Base-by-base conservation (phyloP, 1,140 invertebrate species). In the Cardiocondyla obscurior region DNA sequence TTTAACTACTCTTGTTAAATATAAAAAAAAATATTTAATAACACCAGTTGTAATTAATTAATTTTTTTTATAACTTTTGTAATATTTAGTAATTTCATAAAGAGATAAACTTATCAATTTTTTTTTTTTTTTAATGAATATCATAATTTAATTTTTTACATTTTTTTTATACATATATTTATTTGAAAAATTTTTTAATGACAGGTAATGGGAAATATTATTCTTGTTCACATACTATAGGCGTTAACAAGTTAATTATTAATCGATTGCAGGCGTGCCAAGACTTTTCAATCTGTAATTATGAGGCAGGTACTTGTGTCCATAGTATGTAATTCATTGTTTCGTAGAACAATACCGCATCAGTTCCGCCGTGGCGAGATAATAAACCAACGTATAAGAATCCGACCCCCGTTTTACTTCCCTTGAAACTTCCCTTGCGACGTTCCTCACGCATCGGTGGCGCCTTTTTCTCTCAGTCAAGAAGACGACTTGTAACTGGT, bases 281-380 rank as follows among this genome's bases (percentile, higher is more conserved):
- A 88, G 81, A 88, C 82, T 88, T 85, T 86, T 85, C 84, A 64
- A 60, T 19, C 53, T 67, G 64, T 55, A 46, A 8, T 72, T 22
- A 44, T 81, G 49, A 36, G 49, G 12, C 64, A 88, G 86, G 86
- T 87, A 84, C 57, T 88, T 84, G 72, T 85, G 57, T 73, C 89
- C 88, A 90, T 91, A 90, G 39, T 91, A 91, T 90, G 89, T 60
- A 88, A 91, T 90, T 91, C 89, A 90, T 91, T 91, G 91, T 92
- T 90, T 90, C 84, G 64, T 88, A 65, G 69, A 72, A 49, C 57
- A 14, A 62, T 62, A 73, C 49, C 44, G 51, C 53, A 83, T 19
- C 62, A 53, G 60, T 88, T 42, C 74, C 64, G 55, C 58, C 49
- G 76, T 65, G 81, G 42, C 57, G 60, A 82, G 30, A 76, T 28